phyloP scores from a whole-genome alignment of 2,797 vertebrate genomes.

The Geotrypetes seraphini region DNA sequence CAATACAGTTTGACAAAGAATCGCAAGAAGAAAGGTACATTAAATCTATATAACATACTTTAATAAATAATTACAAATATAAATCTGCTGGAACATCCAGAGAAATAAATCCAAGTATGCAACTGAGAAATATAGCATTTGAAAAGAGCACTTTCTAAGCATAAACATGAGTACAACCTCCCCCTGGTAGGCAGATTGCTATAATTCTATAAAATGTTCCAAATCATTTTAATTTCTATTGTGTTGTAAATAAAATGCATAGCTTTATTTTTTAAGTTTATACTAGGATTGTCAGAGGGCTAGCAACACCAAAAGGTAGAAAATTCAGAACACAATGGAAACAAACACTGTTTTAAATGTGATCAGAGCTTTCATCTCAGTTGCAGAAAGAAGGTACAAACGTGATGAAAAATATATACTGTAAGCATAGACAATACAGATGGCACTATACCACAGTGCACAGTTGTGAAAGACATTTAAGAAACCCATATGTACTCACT shows the following conservation, averaged over 20 bases:
- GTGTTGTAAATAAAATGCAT: neutral
- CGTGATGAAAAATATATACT: no score
- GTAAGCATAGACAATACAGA: neutral
- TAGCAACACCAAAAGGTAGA: neutral
- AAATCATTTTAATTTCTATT: neutral
- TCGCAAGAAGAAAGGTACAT: neutral
- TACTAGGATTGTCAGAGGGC: neutral
- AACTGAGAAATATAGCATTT: neutral
- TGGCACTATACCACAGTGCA: neutral
- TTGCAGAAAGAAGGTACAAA: neutral
- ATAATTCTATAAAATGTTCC: neutral
- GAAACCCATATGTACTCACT: neutral
- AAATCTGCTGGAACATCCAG: neutral
- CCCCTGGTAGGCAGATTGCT: neutral
- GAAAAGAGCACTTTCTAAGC: neutral
- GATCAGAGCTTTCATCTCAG: neutral
- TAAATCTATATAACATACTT: neutral
- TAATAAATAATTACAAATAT: slow-evolving; percentile 11
- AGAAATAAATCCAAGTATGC: slow-evolving; percentile 15
- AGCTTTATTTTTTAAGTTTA: neutral
- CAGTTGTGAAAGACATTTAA: slow-evolving; percentile 11
- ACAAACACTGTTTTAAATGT: neutral
- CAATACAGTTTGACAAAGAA: neutral
- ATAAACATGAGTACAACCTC: neutral
- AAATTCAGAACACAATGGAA: neutral